phyloP scores from a whole-genome alignment of 2,113 vertebrate species.

The Aix galericulata region DNA sequence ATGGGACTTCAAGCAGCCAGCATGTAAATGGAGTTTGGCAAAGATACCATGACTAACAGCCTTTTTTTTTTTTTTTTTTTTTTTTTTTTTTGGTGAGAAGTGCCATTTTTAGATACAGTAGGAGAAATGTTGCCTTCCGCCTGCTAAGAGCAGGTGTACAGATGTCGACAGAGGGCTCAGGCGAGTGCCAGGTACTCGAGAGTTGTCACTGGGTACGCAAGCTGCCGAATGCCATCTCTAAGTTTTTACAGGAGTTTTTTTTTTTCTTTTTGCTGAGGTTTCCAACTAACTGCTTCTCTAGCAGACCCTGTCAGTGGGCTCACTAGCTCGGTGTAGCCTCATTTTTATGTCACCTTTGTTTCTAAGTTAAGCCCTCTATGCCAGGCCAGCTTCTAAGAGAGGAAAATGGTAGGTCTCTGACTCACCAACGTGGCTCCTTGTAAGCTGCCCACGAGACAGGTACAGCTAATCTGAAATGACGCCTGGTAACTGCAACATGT shows the following conservation, averaged over 20 bases:
- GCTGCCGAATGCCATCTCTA: conserved; percentile 10
- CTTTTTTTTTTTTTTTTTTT: background rate
- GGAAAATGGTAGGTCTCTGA: background rate
- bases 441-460: conserved; percentile 60
- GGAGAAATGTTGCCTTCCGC: conserved; percentile 48
- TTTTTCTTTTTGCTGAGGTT: background rate
- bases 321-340: background rate
- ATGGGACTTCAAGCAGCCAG: conserved; percentile 59
- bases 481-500: conserved; percentile 72
- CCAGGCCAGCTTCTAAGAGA: background rate
- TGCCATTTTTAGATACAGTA: conserved; percentile 49
- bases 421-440: background rate
- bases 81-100: conserved; percentile 14
- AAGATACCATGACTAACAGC: background rate
- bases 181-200: conserved; percentile 23
- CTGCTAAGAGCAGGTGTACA: conserved; percentile 60
- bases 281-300: background rate
- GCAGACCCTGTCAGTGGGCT: background rate
- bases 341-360: background rate
- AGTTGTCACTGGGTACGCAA: conserved; percentile 21
- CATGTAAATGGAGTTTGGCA: conserved; percentile 63
- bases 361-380: background rate
- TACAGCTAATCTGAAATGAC: conserved; percentile 57
- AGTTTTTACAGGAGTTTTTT: background rate
- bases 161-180: conserved; percentile 15